phyloP scores from a whole-genome alignment of 1,140 invertebrate genomes.

The Rhizoglyphus robini region DNA sequence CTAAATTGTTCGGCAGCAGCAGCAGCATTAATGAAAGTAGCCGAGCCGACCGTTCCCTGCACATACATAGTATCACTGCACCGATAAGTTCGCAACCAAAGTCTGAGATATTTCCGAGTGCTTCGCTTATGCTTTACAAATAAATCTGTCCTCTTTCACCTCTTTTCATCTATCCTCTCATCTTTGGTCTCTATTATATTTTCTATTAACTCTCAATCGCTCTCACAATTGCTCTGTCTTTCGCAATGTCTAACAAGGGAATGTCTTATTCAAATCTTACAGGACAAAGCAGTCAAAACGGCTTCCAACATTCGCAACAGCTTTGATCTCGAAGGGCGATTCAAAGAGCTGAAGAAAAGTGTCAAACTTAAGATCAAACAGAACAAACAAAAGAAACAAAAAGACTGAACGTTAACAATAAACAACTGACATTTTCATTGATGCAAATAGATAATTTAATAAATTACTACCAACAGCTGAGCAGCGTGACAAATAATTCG shows the following conservation, averaged over 20 bases:
- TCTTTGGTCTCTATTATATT: background rate
- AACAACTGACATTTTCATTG: background rate
- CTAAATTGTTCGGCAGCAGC: too few relatives aligned
- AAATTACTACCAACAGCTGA: too few relatives aligned
- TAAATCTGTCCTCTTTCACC: background rate
- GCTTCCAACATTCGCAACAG: background rate
- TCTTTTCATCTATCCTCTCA: background rate
- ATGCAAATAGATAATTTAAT: background rate
- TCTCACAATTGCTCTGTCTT: background rate
- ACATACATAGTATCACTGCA: too few relatives aligned
- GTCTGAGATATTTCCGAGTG: too few relatives aligned
- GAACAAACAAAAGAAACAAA: background rate
- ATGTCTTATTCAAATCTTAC: background rate
- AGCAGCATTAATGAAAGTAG: too few relatives aligned
- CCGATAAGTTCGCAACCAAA: too few relatives aligned
- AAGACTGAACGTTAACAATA: too few relatives aligned
- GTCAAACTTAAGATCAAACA: background rate
- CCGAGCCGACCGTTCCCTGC: too few relatives aligned
- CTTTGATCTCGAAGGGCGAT: background rate
- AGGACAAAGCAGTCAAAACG: background rate
- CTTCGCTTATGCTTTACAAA: too few relatives aligned
- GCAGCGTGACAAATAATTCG: too few relatives aligned
- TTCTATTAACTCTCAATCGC: background rate
- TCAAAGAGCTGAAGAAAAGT: constrained; percentile 3
- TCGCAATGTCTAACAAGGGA: background rate